These are phyloP conservation scores for Vireo griseus DNA, from an alignment of 2,797 vertebrate genomes.

Conservation along the genomic window DNA sequence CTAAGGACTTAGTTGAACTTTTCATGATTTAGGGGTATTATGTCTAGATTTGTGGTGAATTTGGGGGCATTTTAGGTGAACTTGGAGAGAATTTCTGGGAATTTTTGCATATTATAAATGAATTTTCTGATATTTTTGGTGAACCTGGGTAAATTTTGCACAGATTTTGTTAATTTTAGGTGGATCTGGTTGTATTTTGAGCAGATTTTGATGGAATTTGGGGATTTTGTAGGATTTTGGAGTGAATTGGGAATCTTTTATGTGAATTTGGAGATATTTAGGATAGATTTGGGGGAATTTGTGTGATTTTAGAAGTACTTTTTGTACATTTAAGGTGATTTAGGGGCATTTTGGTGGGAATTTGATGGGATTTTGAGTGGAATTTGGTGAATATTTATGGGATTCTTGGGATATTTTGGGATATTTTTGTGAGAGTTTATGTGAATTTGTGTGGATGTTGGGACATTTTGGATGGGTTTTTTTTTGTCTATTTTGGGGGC, in stretches of 20 bases:
- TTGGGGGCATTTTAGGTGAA: background rate
- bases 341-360: fast-evolving
- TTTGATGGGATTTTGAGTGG: background rate
- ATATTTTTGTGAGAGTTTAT: fast-evolving
- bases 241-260: fast-evolving
- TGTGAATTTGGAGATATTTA: too few species aligned
- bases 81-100: fast-evolving
- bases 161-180: background rate
- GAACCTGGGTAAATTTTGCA: fast-evolving
- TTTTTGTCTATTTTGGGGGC: background rate
- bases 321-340: background rate
- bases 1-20: background rate
- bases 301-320: background rate
- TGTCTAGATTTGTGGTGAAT: background rate
- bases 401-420: background rate
- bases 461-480: background rate
- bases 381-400: background rate
- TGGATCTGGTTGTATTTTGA: background rate
- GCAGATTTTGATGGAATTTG: background rate
- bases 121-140: fast-evolving
- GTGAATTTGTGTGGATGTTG: fast-evolving
- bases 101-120: background rate
- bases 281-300: too few species aligned
- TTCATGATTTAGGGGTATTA: background rate
- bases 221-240: background rate